Conservation (phyloP, 2,888 invertebrate species). For the Resseliella maxima region DNA sequence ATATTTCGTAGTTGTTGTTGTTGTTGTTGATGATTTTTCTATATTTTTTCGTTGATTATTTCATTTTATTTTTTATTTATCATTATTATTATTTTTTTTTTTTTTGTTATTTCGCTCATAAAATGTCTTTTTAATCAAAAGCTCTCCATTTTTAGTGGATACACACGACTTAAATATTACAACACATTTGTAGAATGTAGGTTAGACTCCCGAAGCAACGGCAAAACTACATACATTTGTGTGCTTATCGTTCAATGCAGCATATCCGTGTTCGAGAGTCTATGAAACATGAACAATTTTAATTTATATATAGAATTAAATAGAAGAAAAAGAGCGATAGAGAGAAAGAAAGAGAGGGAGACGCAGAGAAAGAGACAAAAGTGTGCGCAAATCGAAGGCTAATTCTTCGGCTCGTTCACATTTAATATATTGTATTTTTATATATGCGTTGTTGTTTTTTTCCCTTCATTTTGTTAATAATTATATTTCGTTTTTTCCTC, state of each 20-base stretch:
- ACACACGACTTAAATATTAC: conserved; percentile 34
- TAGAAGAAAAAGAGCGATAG: too few species aligned
- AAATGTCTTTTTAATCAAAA: conserved; percentile 41
- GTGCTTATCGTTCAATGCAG: conserved; percentile 40
- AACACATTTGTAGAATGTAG: conserved; percentile 42
- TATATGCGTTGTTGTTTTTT: too few species aligned
- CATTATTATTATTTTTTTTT: too few species aligned
- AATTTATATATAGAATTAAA: conserved; percentile 24
- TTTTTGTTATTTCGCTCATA: too few species aligned
- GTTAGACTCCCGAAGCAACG: conserved; percentile 22
- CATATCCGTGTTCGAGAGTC: conserved; percentile 19
- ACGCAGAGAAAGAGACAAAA: not conserved
- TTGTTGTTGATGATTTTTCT: too few species aligned
- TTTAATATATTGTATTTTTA: not conserved
- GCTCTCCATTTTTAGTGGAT: conserved; percentile 36
- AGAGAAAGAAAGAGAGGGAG: not conserved
- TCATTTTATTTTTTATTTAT: not conserved
- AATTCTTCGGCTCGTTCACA: not conserved
- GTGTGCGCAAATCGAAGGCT: conserved; percentile 18
- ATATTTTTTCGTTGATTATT: too few species aligned
- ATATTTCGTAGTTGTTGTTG: too few species aligned
- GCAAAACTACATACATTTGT: conserved; percentile 26
- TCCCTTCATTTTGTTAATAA: too few species aligned
- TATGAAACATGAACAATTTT: conserved; percentile 18
- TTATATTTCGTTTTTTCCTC: too few species aligned